Evolutionary conservation across 2,797 vertebrate species (phyloP), one percentile per base, ranked within the genome.

Genomic region (Hemitrygon akajei): DNA sequence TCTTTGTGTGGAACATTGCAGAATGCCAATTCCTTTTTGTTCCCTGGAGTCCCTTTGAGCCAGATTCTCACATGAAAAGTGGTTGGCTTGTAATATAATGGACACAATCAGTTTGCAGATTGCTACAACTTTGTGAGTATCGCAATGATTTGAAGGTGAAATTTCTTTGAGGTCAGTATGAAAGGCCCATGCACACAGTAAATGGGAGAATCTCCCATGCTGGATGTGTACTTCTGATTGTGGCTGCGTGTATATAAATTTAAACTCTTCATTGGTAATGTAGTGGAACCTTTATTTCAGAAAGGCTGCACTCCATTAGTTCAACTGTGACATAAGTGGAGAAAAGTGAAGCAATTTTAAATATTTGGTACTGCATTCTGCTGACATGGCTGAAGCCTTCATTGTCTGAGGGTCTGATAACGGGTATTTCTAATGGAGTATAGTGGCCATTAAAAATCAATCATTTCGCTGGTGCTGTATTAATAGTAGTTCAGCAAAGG

Each of bases 361-460:
- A 84, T n/a, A 60, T 60, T 27, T 86, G 30, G 56, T 58, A 60
- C 47, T 86, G 10, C 56, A 60, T 30, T 89, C 60, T 89, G 60
- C 60, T 89, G 86, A 63, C 86, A 66, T 22, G 60, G 60, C n/a
- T 66, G 82, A 69, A 66, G 86, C 18, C 63, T 22, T 89, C 60
- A 22, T 16, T 20, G 30, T 34, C 56, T 89, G 86, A 89, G n/a
- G 9, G 60, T n/a, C 16, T 89, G 60, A 89, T 69, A 89, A 89
- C 60, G 9, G 18, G 60, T 22, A 66, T 60, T 10, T 89, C 60
- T 37, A 34, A 89, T 37, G 86, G 60, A 37, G 37, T 66, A 69
- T 10, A 89, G 86, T 34, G 6, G 1, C n/a, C 60, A 89, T 69
- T 89, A 89, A 89, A 89, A 89, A 89, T 89, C 30, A 89, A 89